Base-by-base conservation (phyloP, 2,797 vertebrate genomes). In the Sciurus vulgaris region DNA sequence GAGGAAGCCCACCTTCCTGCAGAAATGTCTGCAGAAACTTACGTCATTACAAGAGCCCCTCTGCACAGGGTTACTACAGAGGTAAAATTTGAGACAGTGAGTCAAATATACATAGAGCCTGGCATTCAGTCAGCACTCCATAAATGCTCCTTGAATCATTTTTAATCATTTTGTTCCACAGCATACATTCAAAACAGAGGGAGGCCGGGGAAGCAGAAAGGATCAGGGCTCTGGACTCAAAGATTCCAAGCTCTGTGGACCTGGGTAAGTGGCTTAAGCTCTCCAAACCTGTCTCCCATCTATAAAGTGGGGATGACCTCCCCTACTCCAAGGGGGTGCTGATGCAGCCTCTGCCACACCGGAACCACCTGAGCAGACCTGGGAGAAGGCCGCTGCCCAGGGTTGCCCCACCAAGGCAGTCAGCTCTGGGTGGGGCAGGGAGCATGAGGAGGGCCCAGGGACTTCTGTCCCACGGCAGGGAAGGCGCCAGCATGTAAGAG, bases 291-390 rank as follows among this genome's bases (percentile, higher is more conserved):
- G 84, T 54, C 51, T 73, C 72, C 47, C 78, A 35, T 1, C 47
- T 77, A 26, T 24, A 38, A 89, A 89, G 67, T 9, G 30, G 5
- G 67, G 22, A 54, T 5, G 2, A 15, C 5, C 11, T 35, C 2
- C 54, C 18, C 73, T 28, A 17, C 24, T 70, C 47, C 63, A 67
- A 3, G 59, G 47, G 28, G 89, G 22, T 10, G 5, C 15, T 70
- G 13, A 1, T 0, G 15, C 7, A 12, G 35, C 18, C 65, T 7
- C 4, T 54, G 38, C 49, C 63, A 44, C 2, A 9, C 1, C n/a
- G 33, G 44, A 72, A 49, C 17, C 38, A n/a, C 59, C 79, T 30
- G 8, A 8, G 72, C 20, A 44, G 30, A 38, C 7, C 65, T 0
- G 38, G n/a, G 24, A 81, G 63, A 82, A 89, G 30, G 47, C 35